Percentiles rank a stretch among this genome's conserved stretches.
Evolutionary conservation across 2,797 vertebrate genomes (phyloP).

Genomic region (Chloroceryle inda): DNA sequence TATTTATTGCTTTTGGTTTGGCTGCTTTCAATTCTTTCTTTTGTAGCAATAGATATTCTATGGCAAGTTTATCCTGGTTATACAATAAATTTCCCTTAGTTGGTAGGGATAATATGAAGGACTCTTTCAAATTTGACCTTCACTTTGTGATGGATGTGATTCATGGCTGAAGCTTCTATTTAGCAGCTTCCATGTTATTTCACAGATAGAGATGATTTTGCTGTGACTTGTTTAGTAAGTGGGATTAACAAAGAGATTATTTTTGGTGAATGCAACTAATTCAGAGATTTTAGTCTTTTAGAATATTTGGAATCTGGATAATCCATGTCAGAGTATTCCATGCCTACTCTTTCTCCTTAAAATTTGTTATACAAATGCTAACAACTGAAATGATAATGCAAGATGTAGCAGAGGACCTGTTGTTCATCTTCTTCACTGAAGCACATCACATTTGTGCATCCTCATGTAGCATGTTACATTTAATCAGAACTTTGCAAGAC

Average conservation of each 20-base stretch:
- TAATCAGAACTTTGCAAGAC: not conserved
- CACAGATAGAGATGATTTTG: not conserved
- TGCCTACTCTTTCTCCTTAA: not conserved
- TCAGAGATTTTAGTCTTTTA: not conserved
- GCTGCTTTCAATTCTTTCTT: not conserved
- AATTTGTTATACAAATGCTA: not conserved
- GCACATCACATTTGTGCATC: conserved; percentile 23
- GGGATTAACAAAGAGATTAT: not conserved
- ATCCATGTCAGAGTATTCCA: not conserved
- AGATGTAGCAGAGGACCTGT: not conserved
- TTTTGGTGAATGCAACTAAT: not conserved
- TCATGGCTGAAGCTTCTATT: not conserved
- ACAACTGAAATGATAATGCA: not conserved
- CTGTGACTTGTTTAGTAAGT: not conserved
- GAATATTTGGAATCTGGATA: not conserved
- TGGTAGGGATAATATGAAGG: not conserved
- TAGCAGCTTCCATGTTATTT: not conserved
- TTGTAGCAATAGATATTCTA: not conserved
- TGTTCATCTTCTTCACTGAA: not conserved
- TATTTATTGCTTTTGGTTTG: not conserved
- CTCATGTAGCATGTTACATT: not conserved
- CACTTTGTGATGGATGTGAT: not conserved
- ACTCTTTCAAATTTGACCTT: not conserved
- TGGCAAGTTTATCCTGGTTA: not conserved
- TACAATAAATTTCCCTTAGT: not conserved